These are phyloP conservation scores for Phenacoccus solenopsis DNA, from an alignment of 1,140 invertebrate genomes.

Conservation along the genomic window DNA sequence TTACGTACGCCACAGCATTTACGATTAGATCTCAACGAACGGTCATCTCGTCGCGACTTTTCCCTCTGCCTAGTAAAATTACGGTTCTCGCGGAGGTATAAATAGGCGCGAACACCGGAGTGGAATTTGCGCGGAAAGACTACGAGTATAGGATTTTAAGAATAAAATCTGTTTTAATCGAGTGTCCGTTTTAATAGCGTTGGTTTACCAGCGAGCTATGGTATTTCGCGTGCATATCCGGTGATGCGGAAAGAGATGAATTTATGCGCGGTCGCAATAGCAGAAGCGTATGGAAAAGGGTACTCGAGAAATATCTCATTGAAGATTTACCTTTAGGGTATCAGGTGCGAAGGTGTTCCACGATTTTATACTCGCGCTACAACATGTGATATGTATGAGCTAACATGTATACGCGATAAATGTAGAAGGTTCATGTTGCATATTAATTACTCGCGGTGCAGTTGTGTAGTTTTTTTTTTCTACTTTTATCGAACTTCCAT, in stretches of 20 bases:
- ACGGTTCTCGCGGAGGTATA: neutral
- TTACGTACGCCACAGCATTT: too few relatives aligned
- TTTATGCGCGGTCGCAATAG: neutral
- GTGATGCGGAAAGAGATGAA: neutral
- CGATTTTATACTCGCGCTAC: neutral
- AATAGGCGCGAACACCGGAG: neutral
- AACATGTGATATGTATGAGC: neutral
- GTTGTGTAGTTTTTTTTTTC: neutral
- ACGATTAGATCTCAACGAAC: neutral
- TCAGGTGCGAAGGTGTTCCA: slow-evolving; percentile 14
- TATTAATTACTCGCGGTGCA: neutral
- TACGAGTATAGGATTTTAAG: too few relatives aligned
- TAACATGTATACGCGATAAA: neutral
- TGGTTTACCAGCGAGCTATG: neutral
- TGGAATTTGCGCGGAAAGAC: too few relatives aligned
- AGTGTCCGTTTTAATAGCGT: neutral
- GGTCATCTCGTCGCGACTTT: neutral
- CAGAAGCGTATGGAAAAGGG: too few relatives aligned
- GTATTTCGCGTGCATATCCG: neutral
- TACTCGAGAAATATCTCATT: neutral
- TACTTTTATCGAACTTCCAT: neutral
- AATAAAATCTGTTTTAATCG: neutral
- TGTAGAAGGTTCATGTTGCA: neutral
- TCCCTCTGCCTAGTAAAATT: neutral
- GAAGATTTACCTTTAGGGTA: slow-evolving; percentile 7